Conservation (phyloP, 2,888 invertebrate genomes). For the Megastigmus dorsalis region DNA sequence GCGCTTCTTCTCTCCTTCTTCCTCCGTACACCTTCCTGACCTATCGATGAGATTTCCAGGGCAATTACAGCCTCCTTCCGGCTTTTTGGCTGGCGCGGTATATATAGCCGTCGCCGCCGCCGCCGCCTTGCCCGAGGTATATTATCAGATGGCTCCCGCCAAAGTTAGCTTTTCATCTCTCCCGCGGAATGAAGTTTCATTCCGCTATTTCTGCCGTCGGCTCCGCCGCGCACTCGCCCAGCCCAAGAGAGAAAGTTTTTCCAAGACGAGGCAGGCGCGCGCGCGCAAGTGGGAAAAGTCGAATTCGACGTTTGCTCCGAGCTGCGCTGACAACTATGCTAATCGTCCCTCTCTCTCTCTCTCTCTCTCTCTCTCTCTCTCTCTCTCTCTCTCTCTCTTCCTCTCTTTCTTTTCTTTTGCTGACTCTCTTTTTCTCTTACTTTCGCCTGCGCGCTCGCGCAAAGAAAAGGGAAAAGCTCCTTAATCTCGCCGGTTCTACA, state of each 20-base stretch:
- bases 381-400: too few species aligned
- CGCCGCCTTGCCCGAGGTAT: too few species aligned
- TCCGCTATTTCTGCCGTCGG: constrained; percentile 19
- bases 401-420: too few species aligned
- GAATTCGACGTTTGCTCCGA: constrained; percentile 7
- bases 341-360: constrained; percentile 27
- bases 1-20: neutral
- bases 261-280: neutral
- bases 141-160: constrained; percentile 62
- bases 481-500: constrained; percentile 23
- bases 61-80: constrained; percentile 62
- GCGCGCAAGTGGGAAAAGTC: neutral
- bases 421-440: neutral
- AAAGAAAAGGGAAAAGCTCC: constrained; percentile 43
- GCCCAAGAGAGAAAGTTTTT: constrained; percentile 25
- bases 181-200: constrained; percentile 57
- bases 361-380: neutral
- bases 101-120: too few species aligned
- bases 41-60: constrained; percentile 59
- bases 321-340: constrained; percentile 16
- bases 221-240: neutral
- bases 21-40: constrained; percentile 11
- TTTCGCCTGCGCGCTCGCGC: too few species aligned
- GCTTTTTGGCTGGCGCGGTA: constrained; percentile 26
- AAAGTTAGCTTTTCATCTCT: constrained; percentile 66